A percentile compares a stretch with the other conserved stretches of the same genome.
These are phyloP conservation scores for Agelaius tricolor DNA, from an alignment of 2,113 vertebrate genomes.

Conservation along the genomic window DNA sequence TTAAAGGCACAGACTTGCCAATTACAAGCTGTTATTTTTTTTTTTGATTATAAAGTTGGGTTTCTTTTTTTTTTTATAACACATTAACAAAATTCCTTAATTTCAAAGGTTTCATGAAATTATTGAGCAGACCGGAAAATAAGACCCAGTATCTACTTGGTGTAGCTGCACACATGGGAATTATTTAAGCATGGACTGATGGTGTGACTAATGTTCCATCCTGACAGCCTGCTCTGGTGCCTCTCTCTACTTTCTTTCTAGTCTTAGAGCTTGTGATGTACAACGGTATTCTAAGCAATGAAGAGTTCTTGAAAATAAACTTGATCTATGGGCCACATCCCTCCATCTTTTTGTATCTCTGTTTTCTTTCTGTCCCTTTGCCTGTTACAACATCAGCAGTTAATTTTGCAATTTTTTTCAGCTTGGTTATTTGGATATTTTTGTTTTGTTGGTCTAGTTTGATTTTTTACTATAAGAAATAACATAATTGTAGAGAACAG, in stretches of 20 bases:
- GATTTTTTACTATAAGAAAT: neutral
- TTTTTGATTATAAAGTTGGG: neutral
- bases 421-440: neutral
- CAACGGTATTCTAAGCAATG: neutral
- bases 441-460: neutral
- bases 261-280: neutral
- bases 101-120: neutral
- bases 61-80: neutral
- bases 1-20: neutral
- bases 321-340: neutral
- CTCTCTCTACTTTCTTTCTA: neutral
- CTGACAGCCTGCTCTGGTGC: neutral
- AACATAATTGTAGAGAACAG: neutral
- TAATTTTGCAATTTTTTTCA: accelerated
- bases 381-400: neutral
- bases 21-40: neutral
- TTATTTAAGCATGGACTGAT: conserved; percentile 1
- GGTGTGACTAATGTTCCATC: neutral
- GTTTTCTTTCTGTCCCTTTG: neutral
- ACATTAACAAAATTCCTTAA: neutral
- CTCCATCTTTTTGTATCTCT: neutral
- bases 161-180: neutral
- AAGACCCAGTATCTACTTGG: neutral
- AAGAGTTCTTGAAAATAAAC: neutral
- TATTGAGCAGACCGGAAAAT: neutral